Conservation (phyloP, 2,797 vertebrate species). For the Pelobates cultripes region DNA sequence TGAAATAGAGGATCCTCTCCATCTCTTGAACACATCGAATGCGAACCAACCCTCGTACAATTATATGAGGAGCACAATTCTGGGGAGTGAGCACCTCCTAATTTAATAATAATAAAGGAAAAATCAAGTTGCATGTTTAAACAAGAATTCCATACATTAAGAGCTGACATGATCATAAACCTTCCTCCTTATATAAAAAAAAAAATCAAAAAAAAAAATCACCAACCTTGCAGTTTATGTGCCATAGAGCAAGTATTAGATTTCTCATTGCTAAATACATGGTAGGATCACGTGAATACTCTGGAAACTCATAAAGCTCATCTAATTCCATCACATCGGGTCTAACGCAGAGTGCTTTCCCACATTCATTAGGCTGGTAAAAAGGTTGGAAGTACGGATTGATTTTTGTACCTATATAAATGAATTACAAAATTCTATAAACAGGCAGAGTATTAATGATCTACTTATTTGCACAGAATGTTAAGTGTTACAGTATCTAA, state of each 20-base stretch:
- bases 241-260: slow-evolving; percentile 92
- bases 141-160: too few relatives aligned
- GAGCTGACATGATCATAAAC: too few relatives aligned
- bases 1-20: slow-evolving; percentile 91
- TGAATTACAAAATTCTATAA: not conserved
- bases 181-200: too few relatives aligned
- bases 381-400: slow-evolving; percentile 96
- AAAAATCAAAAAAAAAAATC: too few relatives aligned
- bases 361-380: slow-evolving; percentile 96
- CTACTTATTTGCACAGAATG: too few relatives aligned
- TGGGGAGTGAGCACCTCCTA: slow-evolving; percentile 90
- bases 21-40: slow-evolving; percentile 92
- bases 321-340: slow-evolving; percentile 98
- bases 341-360: slow-evolving; percentile 95
- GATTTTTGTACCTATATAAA: slow-evolving; percentile 78
- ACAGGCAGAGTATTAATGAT: not conserved
- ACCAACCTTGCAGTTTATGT: slow-evolving; percentile 88
- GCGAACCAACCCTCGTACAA: slow-evolving; percentile 88
- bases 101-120: not conserved
- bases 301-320: slow-evolving; percentile 97
- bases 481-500: too few relatives aligned
- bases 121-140: not conserved
- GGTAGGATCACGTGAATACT: slow-evolving; percentile 95
- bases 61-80: slow-evolving; percentile 86
- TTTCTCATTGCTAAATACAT: slow-evolving; percentile 96